These are phyloP conservation scores for Burhinus oedicnemus DNA, from an alignment of 2,113 vertebrate species.

Conservation along the genomic window DNA sequence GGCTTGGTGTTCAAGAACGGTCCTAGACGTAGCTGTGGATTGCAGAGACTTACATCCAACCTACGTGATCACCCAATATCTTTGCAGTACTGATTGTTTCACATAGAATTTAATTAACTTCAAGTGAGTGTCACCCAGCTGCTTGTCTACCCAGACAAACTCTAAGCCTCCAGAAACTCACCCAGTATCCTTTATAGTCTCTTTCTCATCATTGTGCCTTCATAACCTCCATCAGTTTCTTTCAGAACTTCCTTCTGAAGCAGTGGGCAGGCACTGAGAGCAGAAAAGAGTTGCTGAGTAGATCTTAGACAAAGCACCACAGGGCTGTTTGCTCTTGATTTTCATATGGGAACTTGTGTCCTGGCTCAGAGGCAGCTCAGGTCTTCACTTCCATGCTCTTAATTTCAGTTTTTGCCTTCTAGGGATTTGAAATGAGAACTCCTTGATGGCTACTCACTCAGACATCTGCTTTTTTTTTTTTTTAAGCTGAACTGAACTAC, in stretches of 20 bases:
- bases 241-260: neutral
- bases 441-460: neutral
- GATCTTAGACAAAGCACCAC: neutral
- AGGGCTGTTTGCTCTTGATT: neutral
- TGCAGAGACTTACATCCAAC: rapidly evolving
- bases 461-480: neutral
- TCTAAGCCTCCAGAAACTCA: neutral
- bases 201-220: neutral
- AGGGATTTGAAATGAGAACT: neutral
- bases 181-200: neutral
- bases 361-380: neutral
- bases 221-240: neutral
- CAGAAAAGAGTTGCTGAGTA: neutral
- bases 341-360: neutral
- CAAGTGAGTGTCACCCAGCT: neutral
- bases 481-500: neutral
- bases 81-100: neutral
- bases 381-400: neutral
- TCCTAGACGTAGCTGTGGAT: neutral
- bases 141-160: neutral
- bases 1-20: neutral
- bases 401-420: neutral
- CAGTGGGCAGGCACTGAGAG: neutral
- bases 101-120: neutral
- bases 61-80: neutral